A percentile compares a stretch with the other conserved stretches of the same genome.
Evolutionary conservation across 2,113 vertebrate species (phyloP).

Genomic region (Perca schrenkii): DNA sequence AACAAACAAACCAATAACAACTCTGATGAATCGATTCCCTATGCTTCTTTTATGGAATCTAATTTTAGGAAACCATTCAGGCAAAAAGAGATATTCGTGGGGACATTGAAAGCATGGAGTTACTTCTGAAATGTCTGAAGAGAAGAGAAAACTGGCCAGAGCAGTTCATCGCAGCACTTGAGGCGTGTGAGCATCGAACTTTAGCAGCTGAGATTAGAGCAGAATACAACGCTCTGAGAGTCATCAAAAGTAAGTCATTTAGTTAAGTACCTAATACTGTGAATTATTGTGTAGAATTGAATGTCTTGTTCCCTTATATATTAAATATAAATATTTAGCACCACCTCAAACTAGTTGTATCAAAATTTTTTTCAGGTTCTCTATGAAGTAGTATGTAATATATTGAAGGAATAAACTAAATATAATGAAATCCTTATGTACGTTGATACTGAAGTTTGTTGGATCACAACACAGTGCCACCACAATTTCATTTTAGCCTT

Average conservation of each 20-base stretch:
- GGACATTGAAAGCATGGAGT: constrained; percentile 64
- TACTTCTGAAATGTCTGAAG: constrained; percentile 80
- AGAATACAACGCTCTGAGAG: constrained; percentile 71
- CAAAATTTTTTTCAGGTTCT: neutral
- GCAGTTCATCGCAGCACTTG: constrained; percentile 77
- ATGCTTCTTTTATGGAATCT: neutral
- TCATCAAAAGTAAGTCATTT: constrained; percentile 44
- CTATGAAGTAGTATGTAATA: neutral
- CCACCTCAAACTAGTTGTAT: neutral
- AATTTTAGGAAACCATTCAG: constrained; percentile 78
- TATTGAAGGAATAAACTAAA: too few species aligned
- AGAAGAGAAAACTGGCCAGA: constrained; percentile 83
- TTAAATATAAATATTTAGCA: neutral
- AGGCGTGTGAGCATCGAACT: constrained; percentile 29
- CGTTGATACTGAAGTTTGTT: too few species aligned
- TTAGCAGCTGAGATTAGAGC: constrained; percentile 70
- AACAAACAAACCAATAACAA: neutral
- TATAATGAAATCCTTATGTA: too few species aligned
- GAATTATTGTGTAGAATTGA: neutral
- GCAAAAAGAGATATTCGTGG: constrained; percentile 76
- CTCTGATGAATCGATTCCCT: neutral
- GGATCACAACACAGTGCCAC: too few species aligned
- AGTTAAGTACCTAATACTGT: neutral
- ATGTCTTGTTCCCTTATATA: neutral
- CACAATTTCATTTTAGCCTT: too few species aligned